Evolutionary conservation across 2,113 vertebrate species (phyloP), one percentile per base, ranked within the genome.

Genomic region (Ginglymostoma cirratum): DNA sequence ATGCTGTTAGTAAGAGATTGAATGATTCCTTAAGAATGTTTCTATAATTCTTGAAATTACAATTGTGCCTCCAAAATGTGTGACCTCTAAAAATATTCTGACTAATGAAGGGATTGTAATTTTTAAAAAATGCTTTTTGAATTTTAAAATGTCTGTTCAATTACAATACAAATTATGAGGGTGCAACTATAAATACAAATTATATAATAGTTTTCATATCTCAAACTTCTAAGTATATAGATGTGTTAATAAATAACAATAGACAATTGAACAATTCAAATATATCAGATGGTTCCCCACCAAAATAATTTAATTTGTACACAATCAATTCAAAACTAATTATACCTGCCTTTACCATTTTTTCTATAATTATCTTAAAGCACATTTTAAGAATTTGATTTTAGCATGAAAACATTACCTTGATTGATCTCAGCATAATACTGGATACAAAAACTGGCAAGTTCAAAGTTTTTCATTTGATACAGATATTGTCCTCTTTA

Each of bases 401-500:
- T 72, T 72, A 52, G 27, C 45, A 24, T 52, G 52, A 85, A 96
- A 2, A 30, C 21, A 55, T 96, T 97, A 98, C 98, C 98, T 97
- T 97, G 96, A 96, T 97, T 97, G 97, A 98, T 98, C 97, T 98
- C 97, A 78, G 97, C 97, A 96, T 98, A 96, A 96, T 98, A 97
- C 95, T 96, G 96, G 97, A 98, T 97, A 96, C 97, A 97, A 96
- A 98, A 97, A 61, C 96, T 97, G 96, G 98, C 97, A 96, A 98
- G 97, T 66, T 97, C 97, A 96, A 97, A 97, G 78, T 96, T 94
- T 96, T 97, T 97, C 98, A 98, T 97, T 94, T 96, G 97, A 97
- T 98, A 97, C 96, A 98, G 97, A 97, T 98, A 98, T 65, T 97
- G 97, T 55, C 98, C 98, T 96, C 98, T 98, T 85, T 69, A 96